A percentile compares a stretch with the other conserved stretches of the same genome.
These are phyloP conservation scores for Falco berigora DNA, from an alignment of 2,797 vertebrate species.

Conservation along the genomic window DNA sequence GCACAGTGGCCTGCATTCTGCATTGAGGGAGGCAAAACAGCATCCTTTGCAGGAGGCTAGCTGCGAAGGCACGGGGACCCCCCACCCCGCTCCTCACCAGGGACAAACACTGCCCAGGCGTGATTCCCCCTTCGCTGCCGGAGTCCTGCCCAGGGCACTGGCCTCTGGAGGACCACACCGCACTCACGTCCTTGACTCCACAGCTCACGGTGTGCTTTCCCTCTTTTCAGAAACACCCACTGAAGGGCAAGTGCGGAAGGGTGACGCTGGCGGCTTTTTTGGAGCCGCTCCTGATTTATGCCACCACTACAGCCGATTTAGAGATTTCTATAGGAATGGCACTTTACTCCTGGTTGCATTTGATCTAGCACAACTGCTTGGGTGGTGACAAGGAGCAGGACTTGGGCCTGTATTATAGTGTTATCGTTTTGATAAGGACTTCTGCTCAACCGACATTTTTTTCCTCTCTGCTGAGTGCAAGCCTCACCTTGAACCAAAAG, in stretches of 20 bases:
- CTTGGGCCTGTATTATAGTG: not conserved
- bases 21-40: not conserved
- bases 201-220: not conserved
- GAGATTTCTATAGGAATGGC: not conserved
- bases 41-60: not conserved
- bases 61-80: not conserved
- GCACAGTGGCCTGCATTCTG: rapidly evolving
- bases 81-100: not conserved
- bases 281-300: not conserved
- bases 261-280: not conserved
- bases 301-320: not conserved
- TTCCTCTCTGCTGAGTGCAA: not conserved
- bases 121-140: not conserved
- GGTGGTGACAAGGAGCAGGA: not conserved
- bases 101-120: not conserved
- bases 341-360: not conserved
- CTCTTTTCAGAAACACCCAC: not conserved
- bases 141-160: not conserved
- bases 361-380: not conserved
- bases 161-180: rapidly evolving
- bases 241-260: not conserved
- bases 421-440: not conserved
- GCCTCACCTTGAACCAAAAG: not conserved
- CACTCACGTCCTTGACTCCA: not conserved
- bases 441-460: not conserved